phyloP scores from a whole-genome alignment of 2,113 vertebrate species.

The Trinectes maculatus region DNA sequence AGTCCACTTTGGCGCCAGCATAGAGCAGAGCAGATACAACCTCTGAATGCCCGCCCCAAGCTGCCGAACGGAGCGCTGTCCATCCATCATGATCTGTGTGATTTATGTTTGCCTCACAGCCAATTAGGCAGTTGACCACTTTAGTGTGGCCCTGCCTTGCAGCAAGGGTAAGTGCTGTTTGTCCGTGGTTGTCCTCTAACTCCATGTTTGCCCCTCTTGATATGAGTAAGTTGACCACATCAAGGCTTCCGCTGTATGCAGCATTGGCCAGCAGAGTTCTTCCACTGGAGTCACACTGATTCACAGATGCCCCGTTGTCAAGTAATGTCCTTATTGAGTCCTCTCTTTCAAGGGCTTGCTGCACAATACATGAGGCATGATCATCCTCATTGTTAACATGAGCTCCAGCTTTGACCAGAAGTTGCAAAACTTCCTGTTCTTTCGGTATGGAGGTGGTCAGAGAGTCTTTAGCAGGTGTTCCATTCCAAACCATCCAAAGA shows the following conservation, averaged over 20 bases:
- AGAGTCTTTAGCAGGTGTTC: conserved; percentile 94
- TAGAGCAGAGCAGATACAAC: conserved; percentile 96
- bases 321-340: conserved; percentile 94
- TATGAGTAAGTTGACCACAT: conserved; percentile 93
- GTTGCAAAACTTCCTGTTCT: conserved; percentile 95
- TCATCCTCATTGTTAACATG: conserved; percentile 94
- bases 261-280: conserved; percentile 93
- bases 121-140: conserved; percentile 96
- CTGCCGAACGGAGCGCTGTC: conserved; percentile 94
- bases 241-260: conserved; percentile 93
- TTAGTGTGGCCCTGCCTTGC: conserved; percentile 97
- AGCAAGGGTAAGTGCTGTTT: conserved; percentile 94
- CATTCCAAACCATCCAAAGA: conserved; percentile 99
- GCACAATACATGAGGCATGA: conserved; percentile 90
- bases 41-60: conserved; percentile 96
- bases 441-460: conserved; percentile 91
- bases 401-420: conserved; percentile 95
- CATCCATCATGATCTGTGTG: conserved; percentile 97
- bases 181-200: conserved; percentile 91
- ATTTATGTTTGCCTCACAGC: conserved; percentile 93
- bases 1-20: conserved; percentile 95
- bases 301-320: conserved; percentile 93
- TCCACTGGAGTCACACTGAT: conserved; percentile 92
- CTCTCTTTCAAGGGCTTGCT: conserved; percentile 94
- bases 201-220: conserved; percentile 92